Evolutionary conservation across 2,888 invertebrate species (phyloP).

Genomic region (Thecophora atra): DNA sequence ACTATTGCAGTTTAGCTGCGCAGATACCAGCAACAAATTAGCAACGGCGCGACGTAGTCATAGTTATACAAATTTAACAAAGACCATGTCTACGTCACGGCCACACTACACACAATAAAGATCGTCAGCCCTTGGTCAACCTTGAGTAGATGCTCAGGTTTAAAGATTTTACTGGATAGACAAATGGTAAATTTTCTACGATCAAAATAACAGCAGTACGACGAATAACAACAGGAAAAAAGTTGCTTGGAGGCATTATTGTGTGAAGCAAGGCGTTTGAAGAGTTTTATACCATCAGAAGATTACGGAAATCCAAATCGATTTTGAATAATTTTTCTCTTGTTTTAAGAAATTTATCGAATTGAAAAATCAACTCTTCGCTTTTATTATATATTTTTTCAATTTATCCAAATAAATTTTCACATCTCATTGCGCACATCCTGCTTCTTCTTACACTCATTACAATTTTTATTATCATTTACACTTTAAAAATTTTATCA

Average conservation of each 20-base stretch:
- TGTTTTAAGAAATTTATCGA: too few species aligned
- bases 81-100: background rate
- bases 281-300: too few species aligned
- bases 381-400: background rate
- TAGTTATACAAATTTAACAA: constrained; percentile 42
- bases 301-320: too few species aligned
- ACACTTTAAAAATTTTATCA: constrained; percentile 6
- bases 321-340: too few species aligned
- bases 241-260: too few species aligned
- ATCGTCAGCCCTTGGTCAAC: constrained; percentile 4
- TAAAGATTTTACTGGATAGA: too few species aligned
- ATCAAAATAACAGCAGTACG: too few species aligned
- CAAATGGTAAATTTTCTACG: too few species aligned
- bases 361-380: too few species aligned
- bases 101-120: constrained; percentile 11
- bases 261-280: too few species aligned
- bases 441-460: constrained; percentile 19
- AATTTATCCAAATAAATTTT: background rate
- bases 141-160: too few species aligned
- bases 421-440: constrained; percentile 13
- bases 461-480: background rate
- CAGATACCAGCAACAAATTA: background rate
- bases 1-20: background rate
- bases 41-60: constrained; percentile 36
- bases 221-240: too few species aligned